Evolutionary conservation across 1,140 invertebrate species (phyloP).

Genomic region (Cataglyphis hispanica): DNA sequence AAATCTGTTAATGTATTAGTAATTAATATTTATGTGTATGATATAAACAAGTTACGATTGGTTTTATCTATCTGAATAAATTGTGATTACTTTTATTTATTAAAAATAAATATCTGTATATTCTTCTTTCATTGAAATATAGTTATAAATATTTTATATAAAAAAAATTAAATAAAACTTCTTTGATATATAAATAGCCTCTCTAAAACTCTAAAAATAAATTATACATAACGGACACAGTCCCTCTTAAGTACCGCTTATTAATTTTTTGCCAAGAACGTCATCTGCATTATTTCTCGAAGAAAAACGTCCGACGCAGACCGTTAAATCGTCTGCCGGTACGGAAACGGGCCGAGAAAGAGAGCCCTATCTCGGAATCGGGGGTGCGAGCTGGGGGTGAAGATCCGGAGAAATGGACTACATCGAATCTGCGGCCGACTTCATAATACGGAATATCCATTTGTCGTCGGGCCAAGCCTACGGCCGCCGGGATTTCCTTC

Average conservation of each 20-base stretch:
- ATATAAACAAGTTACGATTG: neutral
- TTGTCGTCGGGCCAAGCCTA: constrained; percentile 71
- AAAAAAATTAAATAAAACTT: neutral
- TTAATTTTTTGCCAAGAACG: constrained; percentile 43
- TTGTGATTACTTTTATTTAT: constrained; percentile 12
- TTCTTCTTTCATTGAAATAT: neutral
- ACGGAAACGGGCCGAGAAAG: constrained; percentile 40
- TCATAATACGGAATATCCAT: constrained; percentile 76
- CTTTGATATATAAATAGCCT: neutral
- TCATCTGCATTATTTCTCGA: constrained; percentile 56
- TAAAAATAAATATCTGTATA: neutral
- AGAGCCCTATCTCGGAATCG: constrained; percentile 42
- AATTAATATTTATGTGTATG: neutral
- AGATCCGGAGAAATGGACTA: constrained; percentile 50
- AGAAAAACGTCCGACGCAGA: constrained; percentile 57
- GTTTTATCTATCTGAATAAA: neutral
- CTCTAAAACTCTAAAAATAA: constrained; percentile 25
- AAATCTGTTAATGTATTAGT: neutral
- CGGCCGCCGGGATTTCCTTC: constrained; percentile 50
- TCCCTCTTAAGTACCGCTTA: constrained; percentile 15
- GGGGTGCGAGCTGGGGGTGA: constrained; percentile 1
- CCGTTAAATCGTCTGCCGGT: constrained; percentile 62
- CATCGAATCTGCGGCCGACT: constrained; percentile 69
- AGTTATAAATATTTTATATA: neutral
- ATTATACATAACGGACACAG: neutral